Conservation (phyloP, 2,113 vertebrate genomes). For the Hystrix brachyura region DNA sequence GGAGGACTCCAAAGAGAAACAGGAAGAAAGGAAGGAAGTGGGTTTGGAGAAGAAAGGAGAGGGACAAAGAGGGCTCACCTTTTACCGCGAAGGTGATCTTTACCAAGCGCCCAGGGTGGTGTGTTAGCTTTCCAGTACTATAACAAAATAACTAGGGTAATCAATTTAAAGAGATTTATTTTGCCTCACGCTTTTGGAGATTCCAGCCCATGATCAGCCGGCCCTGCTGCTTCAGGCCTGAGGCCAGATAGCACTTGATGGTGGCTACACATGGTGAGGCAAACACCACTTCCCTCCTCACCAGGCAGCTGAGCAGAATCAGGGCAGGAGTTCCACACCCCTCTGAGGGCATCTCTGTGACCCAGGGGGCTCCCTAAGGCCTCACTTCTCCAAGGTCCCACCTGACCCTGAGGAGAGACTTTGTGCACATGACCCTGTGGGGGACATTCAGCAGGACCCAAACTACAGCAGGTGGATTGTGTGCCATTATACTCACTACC, state of each 20-base stretch:
- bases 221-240: neutral
- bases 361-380: neutral
- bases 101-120: neutral
- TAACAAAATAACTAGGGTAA: neutral
- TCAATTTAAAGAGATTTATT: neutral
- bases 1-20: neutral
- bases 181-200: neutral
- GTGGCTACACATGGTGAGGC: neutral
- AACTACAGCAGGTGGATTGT: rapidly evolving
- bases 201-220: too few relatives aligned
- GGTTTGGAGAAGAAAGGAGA: neutral
- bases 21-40: neutral
- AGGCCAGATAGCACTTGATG: neutral
- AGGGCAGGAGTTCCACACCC: neutral
- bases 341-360: neutral
- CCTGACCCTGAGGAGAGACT: neutral
- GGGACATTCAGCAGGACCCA: neutral
- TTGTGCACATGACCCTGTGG: neutral
- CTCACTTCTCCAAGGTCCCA: neutral
- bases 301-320: neutral
- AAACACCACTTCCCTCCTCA: neutral
- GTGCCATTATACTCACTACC: neutral
- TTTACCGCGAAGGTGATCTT: neutral
- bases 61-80: neutral
- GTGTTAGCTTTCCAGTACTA: neutral